Conservation (phyloP, 2,888 invertebrate genomes). For the Ochropacha duplaris region DNA sequence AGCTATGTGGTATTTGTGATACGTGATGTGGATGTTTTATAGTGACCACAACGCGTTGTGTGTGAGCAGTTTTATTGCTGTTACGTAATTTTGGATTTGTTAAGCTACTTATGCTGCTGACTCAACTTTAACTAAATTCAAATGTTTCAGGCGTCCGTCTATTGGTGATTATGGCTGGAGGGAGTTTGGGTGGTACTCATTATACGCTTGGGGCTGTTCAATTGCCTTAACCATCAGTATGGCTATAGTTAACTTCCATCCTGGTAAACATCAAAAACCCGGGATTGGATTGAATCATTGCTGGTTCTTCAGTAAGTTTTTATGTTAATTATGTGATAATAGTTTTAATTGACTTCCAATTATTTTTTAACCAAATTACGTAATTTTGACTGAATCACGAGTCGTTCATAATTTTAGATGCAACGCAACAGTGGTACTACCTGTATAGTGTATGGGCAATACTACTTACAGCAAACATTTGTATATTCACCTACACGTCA, state of each 20-base stretch:
- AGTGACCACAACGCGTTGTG: too few species aligned
- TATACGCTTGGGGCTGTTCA: conserved; percentile 84
- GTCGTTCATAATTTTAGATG: conserved; percentile 48
- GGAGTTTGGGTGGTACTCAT: conserved; percentile 78
- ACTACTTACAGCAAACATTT: conserved; percentile 80
- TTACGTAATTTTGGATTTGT: too few species aligned
- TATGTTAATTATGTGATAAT: not conserved
- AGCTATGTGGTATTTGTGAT: too few species aligned
- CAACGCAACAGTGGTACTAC: conserved; percentile 81
- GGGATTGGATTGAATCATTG: conserved; percentile 83
- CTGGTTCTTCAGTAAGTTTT: conserved; percentile 84
- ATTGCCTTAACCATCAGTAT: conserved; percentile 74
- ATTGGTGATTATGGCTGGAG: conserved; percentile 80
- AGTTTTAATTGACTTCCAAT: too few species aligned
- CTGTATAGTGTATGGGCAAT: conserved; percentile 86
- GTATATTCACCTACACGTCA: conserved; percentile 84
- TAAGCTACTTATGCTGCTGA: too few species aligned
- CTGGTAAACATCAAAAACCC: conserved; percentile 79
- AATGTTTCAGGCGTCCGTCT: conserved; percentile 49
- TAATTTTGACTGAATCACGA: too few species aligned
- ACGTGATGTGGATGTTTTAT: too few species aligned
- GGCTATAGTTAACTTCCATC: conserved; percentile 77
- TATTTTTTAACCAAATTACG: too few species aligned
- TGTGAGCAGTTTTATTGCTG: too few species aligned
- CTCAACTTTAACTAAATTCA: too few species aligned